phyloP scores from a whole-genome alignment of 2,797 vertebrate genomes.

The Taenioides sp. region DNA sequence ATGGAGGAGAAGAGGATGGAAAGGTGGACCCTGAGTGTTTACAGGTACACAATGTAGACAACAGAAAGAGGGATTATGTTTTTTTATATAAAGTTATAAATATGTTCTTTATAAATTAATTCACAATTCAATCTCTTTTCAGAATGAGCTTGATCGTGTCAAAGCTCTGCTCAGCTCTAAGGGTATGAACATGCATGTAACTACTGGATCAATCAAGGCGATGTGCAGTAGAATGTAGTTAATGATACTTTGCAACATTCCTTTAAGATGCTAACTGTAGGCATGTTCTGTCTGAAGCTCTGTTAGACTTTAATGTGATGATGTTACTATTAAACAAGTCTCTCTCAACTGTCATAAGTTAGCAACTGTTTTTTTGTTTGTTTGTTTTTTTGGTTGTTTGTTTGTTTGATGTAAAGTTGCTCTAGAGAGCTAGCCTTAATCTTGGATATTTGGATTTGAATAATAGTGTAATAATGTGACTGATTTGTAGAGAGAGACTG shows the following conservation, averaged over 20 bases:
- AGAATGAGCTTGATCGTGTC: slow-evolving; percentile 90
- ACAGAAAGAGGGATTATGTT: neutral
- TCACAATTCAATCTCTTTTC: slow-evolving; percentile 7
- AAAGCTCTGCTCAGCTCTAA: slow-evolving; percentile 83
- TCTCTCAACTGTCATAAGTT: too few species aligned
- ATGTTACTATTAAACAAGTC: too few species aligned
- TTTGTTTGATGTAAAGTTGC: too few species aligned
- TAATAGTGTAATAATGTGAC: neutral
- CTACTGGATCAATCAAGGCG: neutral
- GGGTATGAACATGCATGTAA: slow-evolving; percentile 73
- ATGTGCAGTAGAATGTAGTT: neutral
- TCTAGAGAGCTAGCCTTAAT: too few species aligned
- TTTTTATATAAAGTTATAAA: neutral
- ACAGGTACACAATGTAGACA: slow-evolving; percentile 77
- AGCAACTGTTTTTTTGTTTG: too few species aligned
- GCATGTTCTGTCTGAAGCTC: too few species aligned
- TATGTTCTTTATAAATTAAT: neutral
- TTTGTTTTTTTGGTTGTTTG: too few species aligned
- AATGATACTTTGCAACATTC: neutral
- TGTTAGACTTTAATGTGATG: too few species aligned
- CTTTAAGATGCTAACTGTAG: too few species aligned
- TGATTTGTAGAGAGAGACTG: slow-evolving; percentile 83
- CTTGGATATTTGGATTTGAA: neutral
- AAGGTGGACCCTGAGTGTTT: slow-evolving; percentile 84
- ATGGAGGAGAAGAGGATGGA: slow-evolving; percentile 80